Evolutionary conservation across 2,888 invertebrate genomes (phyloP).

Genomic region (Carabus problematicus): DNA sequence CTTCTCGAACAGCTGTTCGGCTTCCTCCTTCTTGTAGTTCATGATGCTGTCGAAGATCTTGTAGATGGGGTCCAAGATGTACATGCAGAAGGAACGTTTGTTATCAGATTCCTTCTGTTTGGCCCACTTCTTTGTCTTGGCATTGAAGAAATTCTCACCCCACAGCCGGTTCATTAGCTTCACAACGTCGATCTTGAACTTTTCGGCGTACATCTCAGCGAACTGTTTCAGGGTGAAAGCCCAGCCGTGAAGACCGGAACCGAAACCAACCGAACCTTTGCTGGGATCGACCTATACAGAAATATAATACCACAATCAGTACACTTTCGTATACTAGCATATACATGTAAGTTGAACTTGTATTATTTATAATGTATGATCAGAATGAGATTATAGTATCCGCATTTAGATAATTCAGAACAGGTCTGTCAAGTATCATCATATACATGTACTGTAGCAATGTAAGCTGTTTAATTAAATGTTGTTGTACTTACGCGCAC

Average conservation of each 20-base stretch:
- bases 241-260: conserved; percentile 99
- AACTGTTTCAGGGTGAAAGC: conserved; percentile 99
- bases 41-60: conserved; percentile 81
- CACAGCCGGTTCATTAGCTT: conserved; percentile 98
- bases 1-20: conserved; percentile 85
- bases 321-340: conserved; percentile 8
- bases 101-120: conserved; percentile 89
- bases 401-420: conserved; percentile 16
- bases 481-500: conserved; percentile 75
- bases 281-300: conserved; percentile 82
- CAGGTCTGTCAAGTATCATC: conserved; percentile 35
- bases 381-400: background rate
- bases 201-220: conserved; percentile 98
- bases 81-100: conserved; percentile 98
- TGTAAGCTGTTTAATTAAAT: background rate
- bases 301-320: conserved; percentile 35
- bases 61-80: conserved; percentile 98
- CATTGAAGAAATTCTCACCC: conserved; percentile 99
- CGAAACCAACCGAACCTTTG: conserved; percentile 99
- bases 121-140: conserved; percentile 97
- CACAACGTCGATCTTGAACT: conserved; percentile 96
- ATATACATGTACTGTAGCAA: conserved; percentile 3
- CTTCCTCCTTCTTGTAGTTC: conserved; percentile 84
- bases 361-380: background rate
- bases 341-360: background rate